A percentile compares a stretch with the other conserved stretches of the same genome.
Conservation (phyloP, 1,140 invertebrate species). For the Yoshiicerus persimilis region DNA sequence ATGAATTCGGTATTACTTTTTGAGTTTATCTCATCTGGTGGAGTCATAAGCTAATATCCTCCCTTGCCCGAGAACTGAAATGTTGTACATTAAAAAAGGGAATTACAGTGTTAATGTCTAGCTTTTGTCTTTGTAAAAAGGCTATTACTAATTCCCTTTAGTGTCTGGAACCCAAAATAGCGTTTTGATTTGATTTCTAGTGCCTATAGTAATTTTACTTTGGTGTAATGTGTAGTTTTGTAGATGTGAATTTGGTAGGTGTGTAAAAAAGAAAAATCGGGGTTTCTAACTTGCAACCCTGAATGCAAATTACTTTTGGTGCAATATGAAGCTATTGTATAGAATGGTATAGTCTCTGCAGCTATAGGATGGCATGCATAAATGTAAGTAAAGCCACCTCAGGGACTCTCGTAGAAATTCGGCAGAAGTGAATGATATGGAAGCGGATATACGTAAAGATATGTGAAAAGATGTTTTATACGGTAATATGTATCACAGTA, state of each 20-base stretch:
- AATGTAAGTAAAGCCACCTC: constrained; percentile 24
- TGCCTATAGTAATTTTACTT: not conserved
- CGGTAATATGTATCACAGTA: not conserved
- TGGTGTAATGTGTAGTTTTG: not conserved
- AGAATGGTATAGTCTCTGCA: not conserved
- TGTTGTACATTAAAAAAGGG: not conserved
- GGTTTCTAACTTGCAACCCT: not conserved
- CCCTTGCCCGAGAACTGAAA: not conserved
- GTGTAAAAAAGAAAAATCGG: not conserved
- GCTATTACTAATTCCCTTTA: not conserved
- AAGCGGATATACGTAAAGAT: not conserved
- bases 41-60: not conserved
- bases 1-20: not conserved
- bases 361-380: constrained; percentile 19
- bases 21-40: not conserved
- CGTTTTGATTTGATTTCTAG: not conserved
- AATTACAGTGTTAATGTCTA: not conserved
- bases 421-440: not conserved
- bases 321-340: not conserved
- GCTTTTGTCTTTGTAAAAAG: not conserved
- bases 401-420: not conserved
- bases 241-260: not conserved
- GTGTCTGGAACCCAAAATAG: not conserved
- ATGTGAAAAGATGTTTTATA: not conserved
- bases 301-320: constrained; percentile 22